A percentile compares a stretch with the other conserved stretches of the same genome.
Evolutionary conservation across 2,797 vertebrate genomes (phyloP).

Genomic region (Cyprinella venusta): DNA sequence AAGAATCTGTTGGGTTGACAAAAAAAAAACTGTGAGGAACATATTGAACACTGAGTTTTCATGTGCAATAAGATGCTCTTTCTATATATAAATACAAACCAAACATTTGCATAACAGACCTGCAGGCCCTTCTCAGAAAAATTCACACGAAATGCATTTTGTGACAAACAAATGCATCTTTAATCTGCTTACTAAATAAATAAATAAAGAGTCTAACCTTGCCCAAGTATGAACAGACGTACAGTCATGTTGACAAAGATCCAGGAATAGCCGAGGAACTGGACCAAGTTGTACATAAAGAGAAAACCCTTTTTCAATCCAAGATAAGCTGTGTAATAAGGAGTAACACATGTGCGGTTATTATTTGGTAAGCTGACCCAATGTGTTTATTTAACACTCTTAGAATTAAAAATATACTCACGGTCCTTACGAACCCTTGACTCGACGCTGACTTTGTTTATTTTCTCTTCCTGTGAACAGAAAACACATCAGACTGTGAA

Average conservation of each 20-base stretch:
- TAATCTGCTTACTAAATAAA: not conserved
- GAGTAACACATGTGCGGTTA: not conserved
- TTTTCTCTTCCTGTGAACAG: slow-evolving; percentile 84
- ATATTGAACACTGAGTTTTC: not conserved
- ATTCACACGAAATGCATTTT: not conserved
- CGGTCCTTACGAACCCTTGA: slow-evolving; percentile 82
- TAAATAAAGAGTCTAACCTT: slow-evolving; percentile 78
- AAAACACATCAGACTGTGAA: slow-evolving; percentile 9
- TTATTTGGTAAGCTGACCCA: not conserved
- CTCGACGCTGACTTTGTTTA: slow-evolving; percentile 84
- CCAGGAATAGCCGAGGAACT: slow-evolving; percentile 98
- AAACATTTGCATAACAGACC: slow-evolving; percentile 16
- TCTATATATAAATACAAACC: not conserved
- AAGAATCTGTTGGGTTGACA: slow-evolving; percentile 85
- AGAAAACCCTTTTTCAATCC: slow-evolving; percentile 89
- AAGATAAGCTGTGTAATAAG: slow-evolving; percentile 69
- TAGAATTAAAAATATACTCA: slow-evolving; percentile 72
- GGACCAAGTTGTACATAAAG: slow-evolving; percentile 93
- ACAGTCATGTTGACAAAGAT: slow-evolving; percentile 97
- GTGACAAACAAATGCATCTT: not conserved
- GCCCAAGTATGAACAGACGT: slow-evolving; percentile 88
- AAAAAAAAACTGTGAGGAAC: not conserved
- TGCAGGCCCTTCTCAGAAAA: not conserved
- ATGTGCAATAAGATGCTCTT: not conserved
- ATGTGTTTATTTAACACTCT: not conserved